Conservation (phyloP, 1,140 invertebrate genomes). For the Achatina immaculata region DNA sequence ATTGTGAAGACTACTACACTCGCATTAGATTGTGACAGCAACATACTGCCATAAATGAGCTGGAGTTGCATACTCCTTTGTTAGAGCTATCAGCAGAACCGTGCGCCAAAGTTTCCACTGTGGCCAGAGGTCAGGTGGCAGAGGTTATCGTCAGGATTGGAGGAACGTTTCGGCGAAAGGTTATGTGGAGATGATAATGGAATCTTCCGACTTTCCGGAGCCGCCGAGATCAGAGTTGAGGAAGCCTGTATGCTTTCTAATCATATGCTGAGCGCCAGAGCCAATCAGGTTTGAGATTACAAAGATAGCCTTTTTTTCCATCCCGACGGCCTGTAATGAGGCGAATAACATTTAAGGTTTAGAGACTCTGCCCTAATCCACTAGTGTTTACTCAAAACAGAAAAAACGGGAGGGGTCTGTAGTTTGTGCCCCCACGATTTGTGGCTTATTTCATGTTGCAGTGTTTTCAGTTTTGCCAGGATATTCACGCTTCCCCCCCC, state of each 20-base stretch:
- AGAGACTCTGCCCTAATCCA: background rate
- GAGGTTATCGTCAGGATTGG: background rate
- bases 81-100: too few relatives aligned
- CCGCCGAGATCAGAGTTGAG: background rate
- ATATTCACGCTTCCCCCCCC: background rate
- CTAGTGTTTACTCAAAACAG: background rate
- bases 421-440: background rate
- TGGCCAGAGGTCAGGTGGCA: background rate
- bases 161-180: background rate
- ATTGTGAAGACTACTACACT: too few relatives aligned
- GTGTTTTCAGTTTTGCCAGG: background rate
- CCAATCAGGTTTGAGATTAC: background rate
- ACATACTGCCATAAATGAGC: too few relatives aligned
- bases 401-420: background rate
- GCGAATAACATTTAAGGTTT: background rate
- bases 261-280: background rate
- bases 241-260: background rate
- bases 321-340: background rate
- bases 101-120: too few relatives aligned
- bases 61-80: too few relatives aligned
- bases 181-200: background rate
- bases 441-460: background rate
- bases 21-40: too few relatives aligned
- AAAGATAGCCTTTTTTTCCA: background rate
- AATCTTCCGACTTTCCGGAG: background rate